A percentile compares a stretch with the other conserved stretches of the same genome.
Conservation (phyloP, 2,888 invertebrate genomes). For the Harmothoe impar region DNA sequence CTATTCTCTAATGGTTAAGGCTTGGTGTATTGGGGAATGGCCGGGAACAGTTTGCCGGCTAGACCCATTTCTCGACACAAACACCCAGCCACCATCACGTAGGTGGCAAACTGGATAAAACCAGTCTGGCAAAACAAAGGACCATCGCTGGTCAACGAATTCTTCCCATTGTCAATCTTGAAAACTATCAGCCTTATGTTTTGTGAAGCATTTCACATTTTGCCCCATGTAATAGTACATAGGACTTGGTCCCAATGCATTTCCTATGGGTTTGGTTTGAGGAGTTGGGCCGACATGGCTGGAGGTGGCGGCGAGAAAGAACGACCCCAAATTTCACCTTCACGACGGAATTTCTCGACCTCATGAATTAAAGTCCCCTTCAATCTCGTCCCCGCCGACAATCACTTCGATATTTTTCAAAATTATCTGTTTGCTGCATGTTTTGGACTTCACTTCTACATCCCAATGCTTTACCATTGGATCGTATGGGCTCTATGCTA, state of each 20-base stretch:
- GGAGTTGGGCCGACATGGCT: conserved; percentile 53
- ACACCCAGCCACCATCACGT: conserved; percentile 4
- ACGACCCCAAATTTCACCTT: conserved; percentile 78
- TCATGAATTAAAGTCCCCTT: conserved; percentile 81
- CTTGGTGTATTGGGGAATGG: conserved; percentile 43
- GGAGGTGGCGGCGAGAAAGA: conserved; percentile 60
- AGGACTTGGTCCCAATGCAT: conserved; percentile 52
- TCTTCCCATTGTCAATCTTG: background rate
- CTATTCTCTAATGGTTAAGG: conserved; percentile 34
- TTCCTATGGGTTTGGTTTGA: conserved; percentile 61
- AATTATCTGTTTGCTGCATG: background rate
- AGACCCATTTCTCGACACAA: conserved; percentile 44
- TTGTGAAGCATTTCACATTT: background rate
- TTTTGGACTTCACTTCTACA: conserved; percentile 47
- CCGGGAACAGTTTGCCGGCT: background rate
- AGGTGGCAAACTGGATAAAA: conserved; percentile 61
- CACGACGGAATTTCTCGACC: conserved; percentile 74
- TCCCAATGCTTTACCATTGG: conserved; percentile 65
- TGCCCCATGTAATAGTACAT: conserved; percentile 44
- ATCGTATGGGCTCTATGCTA: conserved; percentile 61
- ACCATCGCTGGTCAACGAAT: background rate
- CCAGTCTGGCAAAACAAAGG: conserved; percentile 59
- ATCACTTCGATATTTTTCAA: conserved; percentile 25
- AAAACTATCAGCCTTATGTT: background rate
- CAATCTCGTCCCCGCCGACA: conserved; percentile 73